These are phyloP conservation scores for Nebria brevicollis DNA, from an alignment of 2,888 invertebrate genomes.

Conservation along the genomic window DNA sequence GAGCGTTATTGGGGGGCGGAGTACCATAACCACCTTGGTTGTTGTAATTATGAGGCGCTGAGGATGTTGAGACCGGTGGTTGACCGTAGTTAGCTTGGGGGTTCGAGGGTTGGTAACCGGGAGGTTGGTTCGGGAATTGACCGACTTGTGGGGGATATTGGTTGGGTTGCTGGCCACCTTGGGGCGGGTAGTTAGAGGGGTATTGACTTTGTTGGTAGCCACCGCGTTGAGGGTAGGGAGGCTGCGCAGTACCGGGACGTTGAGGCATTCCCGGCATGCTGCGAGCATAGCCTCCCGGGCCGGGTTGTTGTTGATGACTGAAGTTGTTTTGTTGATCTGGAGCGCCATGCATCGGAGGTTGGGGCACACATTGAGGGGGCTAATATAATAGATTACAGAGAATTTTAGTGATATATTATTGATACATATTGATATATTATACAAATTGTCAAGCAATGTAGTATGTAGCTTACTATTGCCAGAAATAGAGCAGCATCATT, in stretches of 20 bases:
- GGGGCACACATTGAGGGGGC: constrained; percentile 41
- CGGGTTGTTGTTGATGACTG: constrained; percentile 63
- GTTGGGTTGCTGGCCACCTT: constrained; percentile 66
- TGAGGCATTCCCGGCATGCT: constrained; percentile 66
- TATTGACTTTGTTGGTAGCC: constrained; percentile 74
- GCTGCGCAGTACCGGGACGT: constrained; percentile 72
- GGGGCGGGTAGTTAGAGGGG: constrained; percentile 73
- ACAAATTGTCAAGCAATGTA: background rate
- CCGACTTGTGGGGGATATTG: constrained; percentile 66
- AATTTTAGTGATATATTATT: background rate
- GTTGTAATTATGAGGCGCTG: constrained; percentile 52
- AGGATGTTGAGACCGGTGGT: constrained; percentile 67
- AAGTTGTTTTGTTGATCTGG: constrained; percentile 62
- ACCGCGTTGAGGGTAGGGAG: constrained; percentile 74
- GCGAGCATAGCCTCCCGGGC: constrained; percentile 65
- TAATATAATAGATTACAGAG: constrained; percentile 50
- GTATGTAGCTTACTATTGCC: no score
- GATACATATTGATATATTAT: no score
- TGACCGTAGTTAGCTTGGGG: constrained; percentile 71
- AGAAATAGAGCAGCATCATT: background rate
- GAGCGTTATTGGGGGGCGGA: constrained; percentile 59
- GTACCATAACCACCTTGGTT: constrained; percentile 61
- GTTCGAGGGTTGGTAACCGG: constrained; percentile 72
- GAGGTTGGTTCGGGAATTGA: constrained; percentile 70
- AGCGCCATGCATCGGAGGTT: constrained; percentile 53